Evolutionary conservation across 64 coral and sea anemone genomes (phyloP), one percentile per base, ranked within the genome.

Genomic region (Montipora foliosa): DNA sequence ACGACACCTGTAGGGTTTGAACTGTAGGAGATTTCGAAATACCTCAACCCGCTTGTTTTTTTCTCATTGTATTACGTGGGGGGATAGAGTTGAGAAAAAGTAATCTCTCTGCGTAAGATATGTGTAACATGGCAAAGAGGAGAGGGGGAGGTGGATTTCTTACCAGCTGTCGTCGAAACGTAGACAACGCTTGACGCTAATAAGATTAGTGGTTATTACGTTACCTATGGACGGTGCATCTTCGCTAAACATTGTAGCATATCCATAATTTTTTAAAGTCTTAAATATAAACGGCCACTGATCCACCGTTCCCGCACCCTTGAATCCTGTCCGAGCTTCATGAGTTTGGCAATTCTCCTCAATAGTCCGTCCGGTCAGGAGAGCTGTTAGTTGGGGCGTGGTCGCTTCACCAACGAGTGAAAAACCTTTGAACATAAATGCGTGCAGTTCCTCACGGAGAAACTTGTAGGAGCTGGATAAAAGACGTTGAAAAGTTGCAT

Each of bases 181-280:
- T 37, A 37, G 37, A 37, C 37, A 37, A 37, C 37, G 37, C 37
- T 37, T 1, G 37, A 21, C 24, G 0, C 70, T 6, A 44, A 24
- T 0, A 20, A 24, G 24, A 74, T 37, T 70, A 70, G n/a, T 17
- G n/a, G 7, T 19, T 15, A 22, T 75, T 21, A 24, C 20, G 6
- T 47, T 82, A 97, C 96, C 96, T 49, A 97, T 95, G 3, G 13
- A 8, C 2, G 96, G 96, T 15, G 93, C 96, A 71, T 97, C 96
- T 83, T 97, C 96, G 46, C 93, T 97, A 47, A 97, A 97, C 96
- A 97, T 92, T 8, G 96, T 97, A n/a, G 79, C 93, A 50, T 97
- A 97, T 9, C 96, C 96, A 73, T 97, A 78, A 24, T 97, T 69
- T 45, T 79, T 91, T 14, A 97, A 47, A 1, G 57, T 72, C 68